Percentiles rank a stretch among this genome's conserved stretches.
Conservation (phyloP, 1,140 invertebrate species). For the Bradysia coprophila region DNA sequence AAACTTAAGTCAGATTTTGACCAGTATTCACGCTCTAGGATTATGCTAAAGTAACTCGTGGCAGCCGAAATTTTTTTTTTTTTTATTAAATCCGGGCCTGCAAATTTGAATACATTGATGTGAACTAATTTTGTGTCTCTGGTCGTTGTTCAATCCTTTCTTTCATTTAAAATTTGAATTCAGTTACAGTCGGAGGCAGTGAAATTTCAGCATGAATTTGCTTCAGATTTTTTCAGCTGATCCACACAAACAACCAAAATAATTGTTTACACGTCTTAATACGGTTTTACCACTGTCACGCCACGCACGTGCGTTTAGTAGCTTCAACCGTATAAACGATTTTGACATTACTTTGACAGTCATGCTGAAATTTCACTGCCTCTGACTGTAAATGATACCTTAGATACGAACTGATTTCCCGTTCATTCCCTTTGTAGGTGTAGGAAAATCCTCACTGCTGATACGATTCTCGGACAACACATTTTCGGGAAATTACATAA, state of each 20-base stretch:
- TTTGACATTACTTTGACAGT: not conserved
- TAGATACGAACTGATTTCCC: not conserved
- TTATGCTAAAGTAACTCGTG: too few relatives aligned
- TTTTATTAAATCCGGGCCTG: too few relatives aligned
- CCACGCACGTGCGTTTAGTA: not conserved
- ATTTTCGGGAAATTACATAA: slow-evolving; percentile 96
- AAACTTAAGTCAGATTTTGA: too few relatives aligned
- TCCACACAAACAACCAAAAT: not conserved
- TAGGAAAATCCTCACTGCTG: slow-evolving; percentile 95
- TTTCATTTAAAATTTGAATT: too few relatives aligned
- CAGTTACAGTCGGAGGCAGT: too few relatives aligned
- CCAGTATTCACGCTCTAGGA: too few relatives aligned
- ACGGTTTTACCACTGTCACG: not conserved
- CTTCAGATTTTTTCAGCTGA: too few relatives aligned
- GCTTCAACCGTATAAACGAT: not conserved
- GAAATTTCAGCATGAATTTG: too few relatives aligned
- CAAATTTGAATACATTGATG: too few relatives aligned
- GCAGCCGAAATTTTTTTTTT: too few relatives aligned
- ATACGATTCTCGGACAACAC: slow-evolving; percentile 95
- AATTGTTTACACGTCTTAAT: not conserved
- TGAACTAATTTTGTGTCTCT: too few relatives aligned
- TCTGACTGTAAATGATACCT: not conserved
- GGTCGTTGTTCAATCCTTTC: too few relatives aligned
- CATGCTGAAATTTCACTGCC: not conserved
- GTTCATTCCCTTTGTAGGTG: slow-evolving; percentile 48